Conservation (phyloP, 1,140 invertebrate species). For the Papilio glaucus region DNA sequence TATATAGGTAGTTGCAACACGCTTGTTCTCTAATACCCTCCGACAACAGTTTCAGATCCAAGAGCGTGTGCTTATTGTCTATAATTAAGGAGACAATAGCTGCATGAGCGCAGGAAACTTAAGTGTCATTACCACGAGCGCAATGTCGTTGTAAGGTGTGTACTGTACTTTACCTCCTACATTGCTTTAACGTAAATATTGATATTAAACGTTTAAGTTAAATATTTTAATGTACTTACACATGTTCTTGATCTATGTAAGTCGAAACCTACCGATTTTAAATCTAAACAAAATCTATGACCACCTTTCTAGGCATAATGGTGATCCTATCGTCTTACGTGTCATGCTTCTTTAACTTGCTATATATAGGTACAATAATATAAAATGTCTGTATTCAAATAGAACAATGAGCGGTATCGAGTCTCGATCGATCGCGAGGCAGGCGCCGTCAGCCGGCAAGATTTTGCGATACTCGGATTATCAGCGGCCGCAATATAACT, state of each 20-base stretch:
- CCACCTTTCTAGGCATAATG: too few species aligned
- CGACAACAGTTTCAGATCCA: slow-evolving; percentile 23
- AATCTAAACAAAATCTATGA: too few species aligned
- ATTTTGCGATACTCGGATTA: slow-evolving; percentile 45
- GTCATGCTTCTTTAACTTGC: too few species aligned
- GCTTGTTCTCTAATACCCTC: slow-evolving; percentile 20
- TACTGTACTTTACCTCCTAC: not conserved
- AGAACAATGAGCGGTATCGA: slow-evolving; percentile 29
- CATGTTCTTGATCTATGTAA: not conserved
- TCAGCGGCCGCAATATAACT: slow-evolving; percentile 41
- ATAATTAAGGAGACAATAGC: slow-evolving; percentile 34
- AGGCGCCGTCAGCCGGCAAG: slow-evolving; percentile 38
- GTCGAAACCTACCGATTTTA: too few species aligned
- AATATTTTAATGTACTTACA: not conserved
- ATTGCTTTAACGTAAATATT: not conserved
- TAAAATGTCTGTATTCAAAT: slow-evolving; percentile 1
- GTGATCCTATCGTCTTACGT: too few species aligned
- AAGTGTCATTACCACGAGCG: slow-evolving; percentile 29
- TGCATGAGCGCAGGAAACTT: slow-evolving; percentile 22
- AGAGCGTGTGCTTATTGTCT: slow-evolving; percentile 29
- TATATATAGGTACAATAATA: not conserved
- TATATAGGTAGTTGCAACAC: slow-evolving; percentile 6
- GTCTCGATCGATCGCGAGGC: slow-evolving; percentile 8
- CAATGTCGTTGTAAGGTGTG: slow-evolving; percentile 8
- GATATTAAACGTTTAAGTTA: not conserved